These are phyloP conservation scores for Apteryx mantelli DNA, from an alignment of 2,113 vertebrate genomes.

Conservation along the genomic window DNA sequence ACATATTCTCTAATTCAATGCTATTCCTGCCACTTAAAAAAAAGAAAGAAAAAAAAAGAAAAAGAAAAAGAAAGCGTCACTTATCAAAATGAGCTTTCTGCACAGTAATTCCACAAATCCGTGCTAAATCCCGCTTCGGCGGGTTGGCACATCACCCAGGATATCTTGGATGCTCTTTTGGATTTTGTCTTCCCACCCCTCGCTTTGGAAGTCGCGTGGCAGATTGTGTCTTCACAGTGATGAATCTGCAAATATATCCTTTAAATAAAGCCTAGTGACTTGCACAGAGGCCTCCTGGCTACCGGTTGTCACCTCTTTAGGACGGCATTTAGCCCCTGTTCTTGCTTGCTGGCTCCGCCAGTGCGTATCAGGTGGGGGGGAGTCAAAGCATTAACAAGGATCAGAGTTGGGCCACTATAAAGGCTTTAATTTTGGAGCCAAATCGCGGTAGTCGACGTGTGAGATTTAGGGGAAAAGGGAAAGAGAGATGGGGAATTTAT, in stretches of 20 bases:
- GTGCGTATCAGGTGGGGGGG: neutral
- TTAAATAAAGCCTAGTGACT: neutral
- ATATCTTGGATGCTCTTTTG: neutral
- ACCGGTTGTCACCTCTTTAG: neutral
- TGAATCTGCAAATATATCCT: neutral
- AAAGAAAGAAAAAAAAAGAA: neutral
- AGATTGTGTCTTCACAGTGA: neutral
- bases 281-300: neutral
- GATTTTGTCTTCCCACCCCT: neutral
- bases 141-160: no score
- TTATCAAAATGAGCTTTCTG: neutral
- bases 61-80: no score
- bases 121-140: no score
- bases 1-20: neutral
- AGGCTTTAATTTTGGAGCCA: neutral
- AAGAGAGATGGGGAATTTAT: fast-evolving
- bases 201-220: fast-evolving
- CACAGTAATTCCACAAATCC: neutral
- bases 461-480: neutral
- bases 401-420: no score
- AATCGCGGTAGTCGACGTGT: neutral
- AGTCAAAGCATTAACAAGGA: fast-evolving
- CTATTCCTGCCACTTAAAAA: neutral
- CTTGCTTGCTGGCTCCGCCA: no score
- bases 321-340: fast-evolving